Base-by-base conservation (phyloP, 2,888 invertebrate species). In the Rhimphoctona megacephalus region DNA sequence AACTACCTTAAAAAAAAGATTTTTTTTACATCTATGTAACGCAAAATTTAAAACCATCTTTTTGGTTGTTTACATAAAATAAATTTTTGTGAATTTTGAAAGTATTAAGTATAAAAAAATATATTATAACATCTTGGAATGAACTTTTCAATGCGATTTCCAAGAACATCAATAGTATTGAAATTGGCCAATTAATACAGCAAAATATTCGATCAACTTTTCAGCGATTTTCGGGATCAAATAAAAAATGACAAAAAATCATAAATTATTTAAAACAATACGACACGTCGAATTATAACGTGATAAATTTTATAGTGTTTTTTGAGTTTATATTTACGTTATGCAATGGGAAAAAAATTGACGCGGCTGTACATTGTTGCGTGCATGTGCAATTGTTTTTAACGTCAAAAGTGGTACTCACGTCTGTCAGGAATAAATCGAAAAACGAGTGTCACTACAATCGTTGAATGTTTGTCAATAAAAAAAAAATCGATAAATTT, bases 331-430 rank as follows among this genome's bases (percentile, higher is more conserved):
- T 57, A 30, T 30, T 61, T 30, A 72, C 25, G 30, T 33, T 33
- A 54, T 39, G 22, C 69, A 69, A 69, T 69, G 43, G 17, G 4
- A 69, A 39, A 6, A 22, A 69, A 43, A n/a, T 14, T n/a, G n/a
- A 25, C 43, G 39, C 22, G 36, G 43, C 14, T 11, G 67, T 67
- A 70, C 36, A 54, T 73, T 54, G 52, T 73, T 73, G 36, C n/a
- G n/a, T 54, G 54, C n/a, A 36, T 19, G 30, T 70, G 49, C 33
- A 49, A 70, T 70, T 46, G 49, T 8, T n/a, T 70, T 70, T 9
- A 43, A 22, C 43, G 49, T 57, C 49, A 69, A 17, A 36, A 33
- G 17, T 69, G 9, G 25, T 69, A 79, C 69, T 79, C 57, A 69
- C 79, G 39, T 69, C 4, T 22, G 19, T 49, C 39, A 25, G n/a